These are phyloP conservation scores for Caenorhabditis sp. DNA, from an alignment of 2,888 invertebrate genomes.

Conservation along the genomic window DNA sequence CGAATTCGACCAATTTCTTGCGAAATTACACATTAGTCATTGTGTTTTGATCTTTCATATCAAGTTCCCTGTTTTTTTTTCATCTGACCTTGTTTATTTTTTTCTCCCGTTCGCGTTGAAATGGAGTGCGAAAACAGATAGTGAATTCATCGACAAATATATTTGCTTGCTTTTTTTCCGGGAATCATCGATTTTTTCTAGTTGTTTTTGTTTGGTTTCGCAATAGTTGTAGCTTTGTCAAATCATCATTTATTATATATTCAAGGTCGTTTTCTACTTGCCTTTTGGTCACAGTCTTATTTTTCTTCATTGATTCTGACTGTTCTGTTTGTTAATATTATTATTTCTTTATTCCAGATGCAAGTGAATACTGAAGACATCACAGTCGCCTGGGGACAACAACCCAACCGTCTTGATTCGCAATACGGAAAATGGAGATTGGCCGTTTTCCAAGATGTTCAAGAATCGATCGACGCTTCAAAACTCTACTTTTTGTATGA, in stretches of 20 bases:
- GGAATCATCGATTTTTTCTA: background rate
- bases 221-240: background rate
- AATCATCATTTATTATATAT: background rate
- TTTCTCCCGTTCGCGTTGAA: background rate
- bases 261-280: constrained; percentile 5
- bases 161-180: background rate
- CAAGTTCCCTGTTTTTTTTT: background rate
- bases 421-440: constrained; percentile 62
- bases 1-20: background rate
- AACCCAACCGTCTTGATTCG: constrained; percentile 64
- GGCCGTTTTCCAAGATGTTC: constrained; percentile 64
- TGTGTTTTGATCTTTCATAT: constrained; percentile 10
- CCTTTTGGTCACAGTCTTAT: background rate
- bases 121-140: too few species aligned
- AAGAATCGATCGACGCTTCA: constrained; percentile 60
- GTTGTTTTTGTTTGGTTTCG: too few species aligned
- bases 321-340: too few species aligned
- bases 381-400: constrained; percentile 68
- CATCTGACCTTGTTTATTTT: background rate
- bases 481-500: constrained; percentile 70
- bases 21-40: constrained; percentile 8
- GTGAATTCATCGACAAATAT: too few species aligned
- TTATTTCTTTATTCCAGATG: too few species aligned
- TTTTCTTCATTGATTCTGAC: too few species aligned
- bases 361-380: constrained; percentile 67